Evolutionary conservation across 2,797 vertebrate genomes (phyloP), one percentile per base, ranked within the genome.

Genomic region (Oreochromis grahami): DNA sequence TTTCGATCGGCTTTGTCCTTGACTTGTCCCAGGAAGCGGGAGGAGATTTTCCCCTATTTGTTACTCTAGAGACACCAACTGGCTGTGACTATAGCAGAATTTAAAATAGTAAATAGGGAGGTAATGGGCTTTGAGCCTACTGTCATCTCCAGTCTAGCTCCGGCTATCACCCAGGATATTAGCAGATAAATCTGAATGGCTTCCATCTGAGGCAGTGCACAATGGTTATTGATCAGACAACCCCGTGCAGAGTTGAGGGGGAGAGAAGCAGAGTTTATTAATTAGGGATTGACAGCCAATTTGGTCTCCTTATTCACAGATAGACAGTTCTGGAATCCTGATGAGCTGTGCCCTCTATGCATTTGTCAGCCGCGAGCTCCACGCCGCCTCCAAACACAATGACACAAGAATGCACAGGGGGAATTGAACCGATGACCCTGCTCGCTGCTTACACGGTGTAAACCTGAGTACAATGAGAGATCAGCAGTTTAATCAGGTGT

Each of bases 281-380:
- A 97, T 98, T 97, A 97, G 95, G 94, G 95, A 96, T 96, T 97
- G 96, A 97, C 96, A 97, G 95, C 93, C 96, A 97, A 97, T 97
- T 97, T 94, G 92, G 95, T 95, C 91, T 85, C 88, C 90, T 95
- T 91, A 94, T 95, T 95, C 93, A 94, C 90, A 87, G 86, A 91
- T 79, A 21, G 92, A 94, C 95, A 88, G 84, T 89, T 51, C 4
- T 3, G 70, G 94, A 95, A 96, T 96, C 91, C 90, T 89, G 93
- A 96, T 96, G 94, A 96, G 95, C 84, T 85, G 81, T 91, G 89
- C 85, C 92, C 93, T 91, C 92, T 91, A 19, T 55, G 79, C 26
- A 74, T 74, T 74, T 74, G 45, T 74, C 70, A 51, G 45, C 26
- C 8, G 70, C 2, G 8, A 72, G 78, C 80, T 51, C 78, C 48